Evolutionary conservation across 2,113 vertebrate genomes (phyloP), one percentile per base, ranked within the genome.

Genomic region (Riparia riparia): DNA sequence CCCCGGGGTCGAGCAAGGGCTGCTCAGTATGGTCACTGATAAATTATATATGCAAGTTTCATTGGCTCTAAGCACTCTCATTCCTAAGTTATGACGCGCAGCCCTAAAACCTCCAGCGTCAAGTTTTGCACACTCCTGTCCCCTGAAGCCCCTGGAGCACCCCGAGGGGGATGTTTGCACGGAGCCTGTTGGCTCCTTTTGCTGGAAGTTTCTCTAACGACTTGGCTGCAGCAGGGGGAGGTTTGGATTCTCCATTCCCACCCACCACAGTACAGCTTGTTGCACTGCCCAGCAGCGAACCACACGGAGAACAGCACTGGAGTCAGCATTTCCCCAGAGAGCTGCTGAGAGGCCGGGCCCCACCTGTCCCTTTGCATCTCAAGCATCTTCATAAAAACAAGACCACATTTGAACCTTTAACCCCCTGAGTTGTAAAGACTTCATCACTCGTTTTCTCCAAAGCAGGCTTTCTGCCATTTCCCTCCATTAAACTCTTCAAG

Each of bases 401-500:
- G 49, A 58, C 66, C 77, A 74, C 17, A 2, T 74, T 42, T 54
- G 45, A 90, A 96, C 93, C 87, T 89, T 92, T 82, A 54, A 69
- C 82, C 91, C 32, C 20, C 24, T 0, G 53, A 85, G 80, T 3
- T 89, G 90, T 92, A 94, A 95, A 95, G 91, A 95, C 96, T 96
- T 93, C 94, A 88, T 94, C 63, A 39, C 86, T 72, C 50, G 63
- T 77, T 91, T 96, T 79, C 88, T 81, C 82, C 63, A 34, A 85
- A 93, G 58, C 85, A 93, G 89, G 58, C 78, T 87, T 84, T 65
- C 91, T 92, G 85, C 94, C 96, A 92, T 97, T 95, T 96, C 57
- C 82, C 39, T 95, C 92, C 93, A 96, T 97, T 96, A 97, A 97
- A 91, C 84, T 60, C 86, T 84, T 81, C 39, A 78, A 79, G 65